These are phyloP conservation scores for Leptinotarsa juncta DNA, from an alignment of 2,888 invertebrate genomes.

Conservation along the genomic window DNA sequence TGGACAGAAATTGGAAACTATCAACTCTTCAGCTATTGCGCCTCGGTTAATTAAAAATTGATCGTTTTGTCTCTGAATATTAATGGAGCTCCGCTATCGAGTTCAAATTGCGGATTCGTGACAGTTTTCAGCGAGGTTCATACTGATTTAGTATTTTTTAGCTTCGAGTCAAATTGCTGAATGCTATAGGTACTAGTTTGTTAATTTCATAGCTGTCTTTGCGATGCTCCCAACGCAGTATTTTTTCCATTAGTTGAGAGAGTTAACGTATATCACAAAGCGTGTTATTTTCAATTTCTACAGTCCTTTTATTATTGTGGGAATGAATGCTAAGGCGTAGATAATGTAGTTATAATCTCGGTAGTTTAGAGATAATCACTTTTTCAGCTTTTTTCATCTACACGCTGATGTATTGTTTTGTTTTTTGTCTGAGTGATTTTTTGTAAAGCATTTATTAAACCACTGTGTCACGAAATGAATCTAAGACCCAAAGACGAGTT, in stretches of 20 bases:
- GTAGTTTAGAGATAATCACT: too few species aligned
- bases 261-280: not conserved
- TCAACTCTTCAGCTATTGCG: not conserved
- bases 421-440: too few species aligned
- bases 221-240: not conserved
- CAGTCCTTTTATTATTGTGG: too few species aligned
- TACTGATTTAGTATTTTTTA: constrained; percentile 4
- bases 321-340: too few species aligned
- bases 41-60: constrained; percentile 8
- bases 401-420: too few species aligned
- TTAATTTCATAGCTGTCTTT: constrained; percentile 5
- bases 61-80: not conserved
- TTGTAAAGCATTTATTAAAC: too few species aligned
- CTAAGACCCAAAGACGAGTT: too few species aligned
- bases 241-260: not conserved
- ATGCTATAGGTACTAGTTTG: not conserved
- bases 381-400: too few species aligned
- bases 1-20: not conserved
- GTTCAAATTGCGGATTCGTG: not conserved
- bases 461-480: too few species aligned
- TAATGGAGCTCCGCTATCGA: not conserved
- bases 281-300: not conserved
- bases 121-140: not conserved
- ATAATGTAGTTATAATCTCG: too few species aligned
- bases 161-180: not conserved